Evolutionary conservation across 2,113 vertebrate genomes (phyloP), one percentile per base, ranked within the genome.

Genomic region (Gavialis gangeticus): DNA sequence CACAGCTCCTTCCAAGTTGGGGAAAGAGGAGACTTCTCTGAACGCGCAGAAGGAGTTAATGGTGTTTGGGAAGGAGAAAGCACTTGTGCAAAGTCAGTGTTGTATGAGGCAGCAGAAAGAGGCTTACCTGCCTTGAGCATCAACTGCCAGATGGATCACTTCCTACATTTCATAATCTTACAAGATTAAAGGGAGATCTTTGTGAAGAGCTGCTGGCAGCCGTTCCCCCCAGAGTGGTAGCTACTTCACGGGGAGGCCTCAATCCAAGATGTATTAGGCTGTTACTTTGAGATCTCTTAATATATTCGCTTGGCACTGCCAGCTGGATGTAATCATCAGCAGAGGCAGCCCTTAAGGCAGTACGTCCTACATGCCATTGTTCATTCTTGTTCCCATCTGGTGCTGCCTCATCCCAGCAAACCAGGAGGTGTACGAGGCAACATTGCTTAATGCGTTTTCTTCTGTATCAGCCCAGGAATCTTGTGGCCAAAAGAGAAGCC

Each of bases 341-440:
- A 34, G 12, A 14, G 63, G 79, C 34, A 3, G 10, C 58, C 55
- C 55, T 25, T 3, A 17, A 18, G 28, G 19, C 28, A 4, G 4
- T 2, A 19, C 2, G 4, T 59, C 7, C 16, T 57, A 12, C 25
- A n/a, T 46, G 30, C 55, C 10, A 2, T 15, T 10, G 75, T 84
- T 84, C 57, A 56, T 84, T 75, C 83, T 60, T 22, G 75, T 67
- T 12, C 6, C n/a, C 46, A 59, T 17, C 4, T n/a, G 56, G 22
- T 60, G 66, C 82, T 67, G 22, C 2, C 0, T 0, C 1, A 21
- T 57, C 55, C 1, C 0, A 10, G 14, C 1, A 17, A 46, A 25
- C 82, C 86, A 5, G 17, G 37, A 4, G 28, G 27, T 13, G 58
- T 37, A 15, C 27, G 3, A 3, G n/a, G 30, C 4, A 10, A 66